A percentile compares a stretch with the other conserved stretches of the same genome.
These are phyloP conservation scores for Centruroides vittatus DNA, from an alignment of 1,140 invertebrate species.

Conservation along the genomic window DNA sequence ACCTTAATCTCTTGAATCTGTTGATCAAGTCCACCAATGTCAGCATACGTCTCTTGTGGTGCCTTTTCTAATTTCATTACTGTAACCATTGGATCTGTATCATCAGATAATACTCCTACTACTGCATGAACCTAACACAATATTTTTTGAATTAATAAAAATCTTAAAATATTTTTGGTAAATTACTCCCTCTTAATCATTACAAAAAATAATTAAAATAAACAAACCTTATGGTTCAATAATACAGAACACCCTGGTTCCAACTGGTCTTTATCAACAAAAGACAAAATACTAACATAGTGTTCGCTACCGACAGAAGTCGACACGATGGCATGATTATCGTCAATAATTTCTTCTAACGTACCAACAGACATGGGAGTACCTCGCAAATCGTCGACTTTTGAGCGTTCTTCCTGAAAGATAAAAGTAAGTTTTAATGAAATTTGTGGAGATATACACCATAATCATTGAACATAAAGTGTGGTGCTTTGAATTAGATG, in stretches of 20 bases:
- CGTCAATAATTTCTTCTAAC: conserved; percentile 98
- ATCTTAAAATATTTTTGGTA: too few relatives aligned
- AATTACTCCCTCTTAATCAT: too few relatives aligned
- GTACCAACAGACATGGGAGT: conserved; percentile 99
- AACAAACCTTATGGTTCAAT: conserved; percentile 86
- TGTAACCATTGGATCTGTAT: conserved; percentile 99
- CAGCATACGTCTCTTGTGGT: conserved; percentile 98
- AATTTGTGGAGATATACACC: too few relatives aligned
- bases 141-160: not conserved
- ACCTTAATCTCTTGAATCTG: conserved; percentile 98
- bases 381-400: conserved; percentile 95
- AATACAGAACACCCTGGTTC: conserved; percentile 98
- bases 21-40: conserved; percentile 97
- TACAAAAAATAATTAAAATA: not conserved
- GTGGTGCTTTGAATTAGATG: too few relatives aligned
- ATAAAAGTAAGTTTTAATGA: not conserved
- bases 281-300: conserved; percentile 97
- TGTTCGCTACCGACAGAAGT: conserved; percentile 99
- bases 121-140: conserved; percentile 68
- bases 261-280: conserved; percentile 98
- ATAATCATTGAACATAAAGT: too few relatives aligned
- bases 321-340: conserved; percentile 99
- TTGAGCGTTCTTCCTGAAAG: conserved; percentile 63
- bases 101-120: conserved; percentile 94
- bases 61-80: conserved; percentile 99